Percentiles rank a stretch among this genome's conserved stretches.
These are phyloP conservation scores for Tetranychus truncatus DNA, from an alignment of 2,888 invertebrate genomes.

Conservation along the genomic window DNA sequence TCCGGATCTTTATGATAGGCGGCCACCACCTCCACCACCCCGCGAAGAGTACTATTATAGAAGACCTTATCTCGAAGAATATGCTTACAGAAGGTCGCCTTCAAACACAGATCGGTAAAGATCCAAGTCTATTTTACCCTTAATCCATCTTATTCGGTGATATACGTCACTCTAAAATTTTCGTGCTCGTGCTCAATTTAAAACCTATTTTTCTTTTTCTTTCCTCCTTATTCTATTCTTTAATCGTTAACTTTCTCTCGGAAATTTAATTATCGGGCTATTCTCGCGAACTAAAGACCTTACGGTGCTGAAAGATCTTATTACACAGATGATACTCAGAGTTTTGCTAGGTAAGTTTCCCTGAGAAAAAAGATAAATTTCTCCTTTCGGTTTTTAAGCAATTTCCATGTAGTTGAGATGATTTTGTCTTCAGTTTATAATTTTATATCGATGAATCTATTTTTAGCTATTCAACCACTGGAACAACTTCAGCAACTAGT, in stretches of 20 bases:
- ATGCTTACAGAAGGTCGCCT: slow-evolving; percentile 21
- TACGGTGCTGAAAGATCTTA: too few relatives aligned
- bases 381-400: too few relatives aligned
- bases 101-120: slow-evolving; percentile 16
- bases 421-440: too few relatives aligned
- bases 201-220: not conserved
- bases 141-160: not conserved
- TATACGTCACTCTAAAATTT: not conserved
- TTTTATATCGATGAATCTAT: too few relatives aligned
- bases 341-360: too few relatives aligned
- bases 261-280: not conserved
- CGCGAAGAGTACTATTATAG: slow-evolving; percentile 25
- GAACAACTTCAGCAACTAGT: too few relatives aligned
- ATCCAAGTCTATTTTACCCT: not conserved
- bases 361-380: too few relatives aligned
- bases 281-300: too few relatives aligned
- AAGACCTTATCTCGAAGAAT: slow-evolving; percentile 21
- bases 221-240: not conserved
- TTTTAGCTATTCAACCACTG: too few relatives aligned
- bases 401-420: too few relatives aligned
- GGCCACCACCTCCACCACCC: slow-evolving; percentile 21
- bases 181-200: not conserved
- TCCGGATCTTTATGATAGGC: slow-evolving; percentile 28
- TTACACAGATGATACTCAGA: too few relatives aligned
- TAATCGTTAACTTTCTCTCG: not conserved